These are phyloP conservation scores for Cotesia glomerata DNA, from an alignment of 1,140 invertebrate species.

Conservation along the genomic window DNA sequence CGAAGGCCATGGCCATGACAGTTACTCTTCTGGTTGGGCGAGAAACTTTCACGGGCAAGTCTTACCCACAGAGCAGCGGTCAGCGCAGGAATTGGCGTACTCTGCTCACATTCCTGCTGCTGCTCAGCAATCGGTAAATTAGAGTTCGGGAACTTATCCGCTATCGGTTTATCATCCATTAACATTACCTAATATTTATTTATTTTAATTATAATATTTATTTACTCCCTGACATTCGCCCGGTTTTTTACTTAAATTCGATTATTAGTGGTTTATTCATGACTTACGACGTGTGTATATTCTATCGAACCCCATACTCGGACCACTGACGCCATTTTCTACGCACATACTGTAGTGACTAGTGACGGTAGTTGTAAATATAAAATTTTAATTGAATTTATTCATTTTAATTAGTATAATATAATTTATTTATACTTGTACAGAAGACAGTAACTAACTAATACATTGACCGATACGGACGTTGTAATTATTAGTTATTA, in stretches of 20 bases:
- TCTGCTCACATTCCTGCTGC: conserved; percentile 62
- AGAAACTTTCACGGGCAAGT: conserved; percentile 64
- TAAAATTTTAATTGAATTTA: no score
- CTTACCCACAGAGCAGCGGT: conserved; percentile 50
- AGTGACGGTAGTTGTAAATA: no score
- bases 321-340: no score
- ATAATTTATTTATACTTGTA: no score
- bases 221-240: neutral
- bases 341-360: no score
- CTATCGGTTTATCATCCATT: neutral
- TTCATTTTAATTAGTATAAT: no score
- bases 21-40: conserved; percentile 68
- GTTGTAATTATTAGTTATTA: neutral
- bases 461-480: no score
- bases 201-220: neutral
- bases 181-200: neutral
- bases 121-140: conserved; percentile 23
- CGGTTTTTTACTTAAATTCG: neutral
- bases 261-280: no score
- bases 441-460: no score
- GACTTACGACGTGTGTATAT: no score
- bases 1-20: conserved; percentile 61
- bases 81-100: conserved; percentile 72
- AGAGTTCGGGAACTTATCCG: conserved; percentile 22
- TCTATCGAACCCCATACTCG: no score